These are phyloP conservation scores for Atta cephalotes DNA, from an alignment of 1,140 invertebrate species.

Conservation along the genomic window DNA sequence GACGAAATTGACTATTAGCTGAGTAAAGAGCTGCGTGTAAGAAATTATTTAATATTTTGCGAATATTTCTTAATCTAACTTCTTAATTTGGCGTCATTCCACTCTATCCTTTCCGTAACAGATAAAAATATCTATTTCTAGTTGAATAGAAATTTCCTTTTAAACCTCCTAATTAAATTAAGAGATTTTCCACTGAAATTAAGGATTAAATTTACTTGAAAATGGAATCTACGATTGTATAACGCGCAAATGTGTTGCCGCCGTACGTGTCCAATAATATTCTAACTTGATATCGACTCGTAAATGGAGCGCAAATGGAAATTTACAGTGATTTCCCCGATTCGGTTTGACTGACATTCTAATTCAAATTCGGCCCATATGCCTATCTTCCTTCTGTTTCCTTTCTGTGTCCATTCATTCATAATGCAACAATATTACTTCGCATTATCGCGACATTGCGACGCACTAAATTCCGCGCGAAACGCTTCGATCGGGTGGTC, in stretches of 20 bases:
- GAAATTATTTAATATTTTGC: background rate
- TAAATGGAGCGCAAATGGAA: background rate
- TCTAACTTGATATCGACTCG: background rate
- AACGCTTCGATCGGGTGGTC: constrained; percentile 42
- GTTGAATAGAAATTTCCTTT: background rate
- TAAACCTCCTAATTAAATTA: background rate
- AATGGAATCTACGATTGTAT: background rate
- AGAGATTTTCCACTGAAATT: background rate
- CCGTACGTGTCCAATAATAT: constrained; percentile 26
- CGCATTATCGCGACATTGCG: constrained; percentile 15
- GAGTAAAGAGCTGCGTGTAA: constrained; percentile 5
- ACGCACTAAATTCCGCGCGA: constrained; percentile 32
- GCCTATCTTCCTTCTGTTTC: background rate
- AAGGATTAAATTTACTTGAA: background rate
- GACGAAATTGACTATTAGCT: background rate
- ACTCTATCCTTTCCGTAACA: background rate
- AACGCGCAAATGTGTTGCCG: background rate
- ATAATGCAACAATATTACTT: constrained; percentile 34
- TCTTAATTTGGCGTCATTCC: background rate
- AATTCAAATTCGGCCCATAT: constrained; percentile 7
- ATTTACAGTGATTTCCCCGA: background rate
- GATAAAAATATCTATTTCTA: background rate
- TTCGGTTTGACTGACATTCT: constrained; percentile 3
- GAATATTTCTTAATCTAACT: background rate
- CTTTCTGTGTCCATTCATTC: background rate